These are phyloP conservation scores for Struthio camelus DNA, from an alignment of 2,113 vertebrate species.

Conservation along the genomic window DNA sequence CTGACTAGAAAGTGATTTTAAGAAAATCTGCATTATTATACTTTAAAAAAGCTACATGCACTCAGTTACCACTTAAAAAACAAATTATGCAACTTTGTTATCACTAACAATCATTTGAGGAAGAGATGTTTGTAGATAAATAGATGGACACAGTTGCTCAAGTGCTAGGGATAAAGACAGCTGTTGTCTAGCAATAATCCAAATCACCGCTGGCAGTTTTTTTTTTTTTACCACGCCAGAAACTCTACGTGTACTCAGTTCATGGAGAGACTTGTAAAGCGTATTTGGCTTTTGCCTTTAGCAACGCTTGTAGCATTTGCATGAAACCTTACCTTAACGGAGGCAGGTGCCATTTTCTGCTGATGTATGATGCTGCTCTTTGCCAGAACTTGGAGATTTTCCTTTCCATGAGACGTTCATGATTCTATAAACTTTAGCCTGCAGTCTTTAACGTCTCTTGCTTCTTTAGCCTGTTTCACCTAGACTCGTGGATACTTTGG, in stretches of 20 bases:
- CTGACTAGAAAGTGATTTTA: background rate
- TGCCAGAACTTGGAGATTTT: background rate
- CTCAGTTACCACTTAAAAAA: background rate
- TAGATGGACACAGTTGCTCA: background rate
- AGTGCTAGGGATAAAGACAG: background rate
- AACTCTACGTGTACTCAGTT: background rate
- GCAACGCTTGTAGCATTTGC: background rate
- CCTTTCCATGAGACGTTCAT: background rate
- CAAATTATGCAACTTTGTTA: background rate
- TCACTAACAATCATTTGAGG: background rate
- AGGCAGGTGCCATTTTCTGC: background rate
- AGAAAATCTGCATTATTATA: background rate
- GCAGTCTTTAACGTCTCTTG: background rate
- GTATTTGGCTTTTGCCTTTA: background rate
- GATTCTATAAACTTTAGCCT: background rate
- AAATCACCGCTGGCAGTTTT: slow-evolving; percentile 10
- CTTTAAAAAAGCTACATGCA: background rate
- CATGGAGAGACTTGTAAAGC: background rate
- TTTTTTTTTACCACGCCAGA: background rate
- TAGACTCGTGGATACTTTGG: background rate
- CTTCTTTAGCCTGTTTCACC: background rate
- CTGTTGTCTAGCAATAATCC: background rate
- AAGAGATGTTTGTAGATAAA: background rate
- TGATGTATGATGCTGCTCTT: background rate
- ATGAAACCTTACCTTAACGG: background rate